Evolutionary conservation across 2,888 invertebrate species (phyloP).

Genomic region (Lamellibrachia columna): DNA sequence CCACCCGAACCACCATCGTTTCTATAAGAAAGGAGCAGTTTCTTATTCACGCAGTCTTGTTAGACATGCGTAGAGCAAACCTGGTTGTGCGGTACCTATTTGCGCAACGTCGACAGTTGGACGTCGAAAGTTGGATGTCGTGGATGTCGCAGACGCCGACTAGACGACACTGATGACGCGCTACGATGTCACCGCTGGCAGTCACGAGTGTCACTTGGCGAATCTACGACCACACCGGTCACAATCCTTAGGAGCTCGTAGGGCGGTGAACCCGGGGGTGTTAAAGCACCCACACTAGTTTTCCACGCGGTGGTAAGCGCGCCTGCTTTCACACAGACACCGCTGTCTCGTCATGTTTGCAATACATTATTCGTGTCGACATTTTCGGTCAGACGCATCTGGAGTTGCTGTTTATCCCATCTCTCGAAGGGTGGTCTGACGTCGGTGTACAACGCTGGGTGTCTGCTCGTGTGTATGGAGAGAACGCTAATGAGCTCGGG

Average conservation of each 20-base stretch:
- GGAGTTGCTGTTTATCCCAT: neutral
- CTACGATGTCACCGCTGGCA: neutral
- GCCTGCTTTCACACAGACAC: neutral
- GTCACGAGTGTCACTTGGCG: neutral
- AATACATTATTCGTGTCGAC: neutral
- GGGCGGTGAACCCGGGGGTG: neutral
- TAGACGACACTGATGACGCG: no score
- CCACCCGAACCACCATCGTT: neutral
- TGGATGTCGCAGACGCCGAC: neutral
- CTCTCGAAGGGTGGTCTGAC: neutral
- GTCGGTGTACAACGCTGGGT: neutral
- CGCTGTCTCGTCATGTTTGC: neutral
- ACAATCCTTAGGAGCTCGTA: neutral
- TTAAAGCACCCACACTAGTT: neutral
- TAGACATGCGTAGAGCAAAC: neutral
- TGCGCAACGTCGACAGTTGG: neutral
- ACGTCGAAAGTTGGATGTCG: neutral
- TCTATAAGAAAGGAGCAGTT: neutral
- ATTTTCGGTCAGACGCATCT: neutral
- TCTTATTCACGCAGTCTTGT: neutral
- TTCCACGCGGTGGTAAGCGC: neutral
- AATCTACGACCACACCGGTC: neutral
- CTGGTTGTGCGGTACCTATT: neutral
- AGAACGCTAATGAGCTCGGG: neutral
- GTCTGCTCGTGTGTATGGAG: neutral